Evolutionary conservation across 1,140 invertebrate genomes (phyloP), one percentile per base, ranked within the genome.

Genomic region (Nephotettix cincticeps): DNA sequence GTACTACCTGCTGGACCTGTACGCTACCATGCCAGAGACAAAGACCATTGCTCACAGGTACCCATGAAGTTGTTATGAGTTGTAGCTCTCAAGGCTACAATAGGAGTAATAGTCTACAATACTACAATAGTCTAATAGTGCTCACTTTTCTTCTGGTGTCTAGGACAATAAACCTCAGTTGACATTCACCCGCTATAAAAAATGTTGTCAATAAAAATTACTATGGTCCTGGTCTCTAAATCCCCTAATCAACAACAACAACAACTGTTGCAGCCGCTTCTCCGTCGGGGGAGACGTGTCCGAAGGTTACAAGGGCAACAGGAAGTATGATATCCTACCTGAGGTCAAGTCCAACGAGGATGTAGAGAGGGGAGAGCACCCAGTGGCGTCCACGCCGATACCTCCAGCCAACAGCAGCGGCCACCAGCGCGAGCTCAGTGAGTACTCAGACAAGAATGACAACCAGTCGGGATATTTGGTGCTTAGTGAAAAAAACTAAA

Each of bases 1-100:
- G 73, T 97, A 96, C 79, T 91, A 95, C 80, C 84, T 98, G 19
- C 81, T 99, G 36, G 94, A 98, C 77, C 81, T 98, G 23, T 98
- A 99, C 79, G 94, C 95, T 1, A 95, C 93, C 19, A 93, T 95
- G 87, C 95, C 96, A 0, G 95, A 97, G 78, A 93, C 93, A 0
- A 97, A 97, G 81, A 97, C 94, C 0, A 91, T 98, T 14, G 86
- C 84, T 19, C 86, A 88, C 73, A 81, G 84, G 69, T 83, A 71
- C 69, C 21, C 14, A n/a, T 4, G 32, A 36, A 36, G 32, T 36
- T 36, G n/a, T n/a, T n/a, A n/a, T n/a, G n/a, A n/a, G n/a, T n/a
- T n/a, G n/a, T n/a, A n/a, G n/a, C n/a, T n/a, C n/a, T n/a, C n/a
- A n/a, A n/a, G n/a, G n/a, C n/a, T n/a, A n/a, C n/a, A n/a, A n/a